These are phyloP conservation scores for Sericinus montela DNA, from an alignment of 2,888 invertebrate genomes.

Conservation along the genomic window DNA sequence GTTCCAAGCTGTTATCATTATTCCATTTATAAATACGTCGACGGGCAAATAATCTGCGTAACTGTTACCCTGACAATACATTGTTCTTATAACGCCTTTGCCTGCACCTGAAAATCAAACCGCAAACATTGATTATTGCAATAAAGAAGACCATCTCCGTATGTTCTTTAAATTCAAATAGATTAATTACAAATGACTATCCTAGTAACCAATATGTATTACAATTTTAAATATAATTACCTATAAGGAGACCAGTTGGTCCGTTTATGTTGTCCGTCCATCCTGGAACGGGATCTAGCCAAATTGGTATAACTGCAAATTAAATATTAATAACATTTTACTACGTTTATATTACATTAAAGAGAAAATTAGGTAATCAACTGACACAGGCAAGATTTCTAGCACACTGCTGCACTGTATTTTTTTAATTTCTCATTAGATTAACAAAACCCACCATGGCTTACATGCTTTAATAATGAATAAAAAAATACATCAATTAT, in stretches of 20 bases:
- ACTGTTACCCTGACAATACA: slow-evolving; percentile 89
- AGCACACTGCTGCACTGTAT: no score
- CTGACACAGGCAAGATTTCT: no score
- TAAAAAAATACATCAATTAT: no score
- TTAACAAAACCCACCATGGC: no score
- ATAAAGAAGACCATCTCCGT: no score
- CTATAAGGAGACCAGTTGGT: slow-evolving; percentile 82
- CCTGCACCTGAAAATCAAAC: slow-evolving; percentile 82
- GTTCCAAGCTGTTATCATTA: slow-evolving; percentile 84
- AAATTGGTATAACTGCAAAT: slow-evolving; percentile 87
- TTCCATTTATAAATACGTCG: slow-evolving; percentile 88
- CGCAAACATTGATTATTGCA: background rate
- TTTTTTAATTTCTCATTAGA: no score
- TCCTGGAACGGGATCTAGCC: slow-evolving; percentile 90
- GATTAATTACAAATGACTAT: no score
- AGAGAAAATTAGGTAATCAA: no score
- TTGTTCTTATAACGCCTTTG: slow-evolving; percentile 92
- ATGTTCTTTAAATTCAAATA: no score
- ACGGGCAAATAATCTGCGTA: slow-evolving; percentile 91
- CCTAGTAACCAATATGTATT: no score
- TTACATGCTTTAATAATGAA: no score
- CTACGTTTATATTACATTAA: no score
- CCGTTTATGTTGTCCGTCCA: slow-evolving; percentile 97
- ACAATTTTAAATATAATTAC: slow-evolving; percentile 33
- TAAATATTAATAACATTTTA: background rate